These are phyloP conservation scores for Thripadectes ignobilis DNA, from an alignment of 2,797 vertebrate species.

Conservation along the genomic window DNA sequence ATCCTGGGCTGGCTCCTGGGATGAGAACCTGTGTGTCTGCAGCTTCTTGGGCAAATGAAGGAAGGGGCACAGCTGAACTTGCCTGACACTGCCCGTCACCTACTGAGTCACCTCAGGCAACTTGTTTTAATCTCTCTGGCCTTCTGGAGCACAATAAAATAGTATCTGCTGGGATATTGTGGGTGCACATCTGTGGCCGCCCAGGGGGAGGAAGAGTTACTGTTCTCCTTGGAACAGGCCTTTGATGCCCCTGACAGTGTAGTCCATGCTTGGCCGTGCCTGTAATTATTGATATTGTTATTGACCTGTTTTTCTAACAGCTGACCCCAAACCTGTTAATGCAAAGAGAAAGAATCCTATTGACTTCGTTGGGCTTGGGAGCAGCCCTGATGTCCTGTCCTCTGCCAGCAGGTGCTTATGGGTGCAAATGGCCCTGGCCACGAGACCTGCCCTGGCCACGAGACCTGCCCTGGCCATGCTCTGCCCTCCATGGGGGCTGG, in stretches of 20 bases:
- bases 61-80: neutral
- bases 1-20: neutral
- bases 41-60: accelerated
- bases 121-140: neutral
- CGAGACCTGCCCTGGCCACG: neutral
- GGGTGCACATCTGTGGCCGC: neutral
- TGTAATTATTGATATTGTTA: neutral
- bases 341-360: neutral
- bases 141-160: neutral
- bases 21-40: neutral
- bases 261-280: neutral
- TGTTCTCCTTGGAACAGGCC: neutral
- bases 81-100: neutral
- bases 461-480: accelerated
- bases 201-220: neutral
- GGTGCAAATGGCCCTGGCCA: neutral
- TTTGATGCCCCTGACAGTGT: neutral
- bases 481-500: neutral
- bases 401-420: neutral
- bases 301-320: neutral
- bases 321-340: neutral
- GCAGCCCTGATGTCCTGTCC: neutral
- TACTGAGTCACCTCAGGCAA: neutral
- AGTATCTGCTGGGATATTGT: neutral
- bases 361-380: neutral